Conservation (phyloP, 2,797 vertebrate species). For the Rhabdophis nuchalis region DNA sequence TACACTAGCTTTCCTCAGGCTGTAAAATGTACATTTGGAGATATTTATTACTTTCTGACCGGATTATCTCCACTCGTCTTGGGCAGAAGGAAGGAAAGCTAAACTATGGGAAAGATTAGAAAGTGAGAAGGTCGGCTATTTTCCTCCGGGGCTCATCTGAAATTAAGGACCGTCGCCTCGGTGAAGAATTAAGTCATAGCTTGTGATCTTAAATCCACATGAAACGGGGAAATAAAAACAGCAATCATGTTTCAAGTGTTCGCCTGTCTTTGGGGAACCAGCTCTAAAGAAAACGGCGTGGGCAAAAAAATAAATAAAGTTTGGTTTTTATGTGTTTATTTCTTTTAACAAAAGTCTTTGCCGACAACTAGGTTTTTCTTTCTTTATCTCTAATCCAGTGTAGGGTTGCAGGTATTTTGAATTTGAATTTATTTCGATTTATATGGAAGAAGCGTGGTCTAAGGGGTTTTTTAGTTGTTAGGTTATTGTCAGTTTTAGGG, state of each 20-base stretch:
- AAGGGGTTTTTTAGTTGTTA: too few species aligned
- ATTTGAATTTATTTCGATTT: too few species aligned
- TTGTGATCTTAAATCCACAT: slow-evolving; percentile 6
- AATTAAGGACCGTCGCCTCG: slow-evolving; percentile 12
- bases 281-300: background rate
- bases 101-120: slow-evolving; percentile 40
- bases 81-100: slow-evolving; percentile 29
- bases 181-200: slow-evolving; percentile 33
- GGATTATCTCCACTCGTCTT: slow-evolving; percentile 29
- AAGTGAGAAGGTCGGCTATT: slow-evolving; percentile 12
- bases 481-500: too few species aligned
- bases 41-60: slow-evolving; percentile 38
- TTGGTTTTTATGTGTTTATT: slow-evolving; percentile 8
- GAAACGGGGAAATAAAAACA: slow-evolving; percentile 42
- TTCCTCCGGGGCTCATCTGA: slow-evolving; percentile 21
- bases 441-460: too few species aligned
- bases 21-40: slow-evolving; percentile 25
- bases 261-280: slow-evolving; percentile 14
- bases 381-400: too few species aligned
- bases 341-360: background rate
- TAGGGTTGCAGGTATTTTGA: too few species aligned
- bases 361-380: background rate
- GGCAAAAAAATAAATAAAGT: background rate
- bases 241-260: slow-evolving; percentile 25
- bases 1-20: slow-evolving; percentile 9